Evolutionary conservation across 2,797 vertebrate species (phyloP).

Genomic region (Oreonectes daqikongensis): DNA sequence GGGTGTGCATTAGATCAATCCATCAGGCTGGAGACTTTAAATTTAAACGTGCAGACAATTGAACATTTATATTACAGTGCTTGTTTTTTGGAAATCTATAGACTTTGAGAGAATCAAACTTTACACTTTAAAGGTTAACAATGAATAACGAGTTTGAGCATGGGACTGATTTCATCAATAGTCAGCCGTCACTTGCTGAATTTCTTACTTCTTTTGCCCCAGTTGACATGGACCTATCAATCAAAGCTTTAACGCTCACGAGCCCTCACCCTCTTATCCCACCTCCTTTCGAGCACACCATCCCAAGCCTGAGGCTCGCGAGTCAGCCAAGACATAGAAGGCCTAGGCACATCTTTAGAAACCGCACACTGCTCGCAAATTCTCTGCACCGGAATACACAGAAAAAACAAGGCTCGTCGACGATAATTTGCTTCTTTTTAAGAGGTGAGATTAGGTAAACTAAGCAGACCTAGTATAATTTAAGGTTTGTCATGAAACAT

Average conservation of each 20-base stretch:
- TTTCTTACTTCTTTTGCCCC: constrained; percentile 96
- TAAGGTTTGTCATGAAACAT: not conserved
- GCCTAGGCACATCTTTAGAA: constrained; percentile 82
- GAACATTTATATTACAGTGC: no score
- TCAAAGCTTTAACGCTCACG: constrained; percentile 94
- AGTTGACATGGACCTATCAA: constrained; percentile 98
- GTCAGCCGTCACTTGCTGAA: constrained; percentile 96
- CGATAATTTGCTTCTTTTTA: constrained; percentile 71
- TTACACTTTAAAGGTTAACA: no score
- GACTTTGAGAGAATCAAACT: no score
- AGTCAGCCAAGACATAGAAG: constrained; percentile 87
- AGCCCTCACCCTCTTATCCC: constrained; percentile 88
- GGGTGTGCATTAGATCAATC: constrained; percentile 93
- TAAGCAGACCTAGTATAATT: not conserved
- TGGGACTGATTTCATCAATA: constrained; percentile 98
- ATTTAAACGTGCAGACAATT: no score
- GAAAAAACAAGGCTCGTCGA: constrained; percentile 72
- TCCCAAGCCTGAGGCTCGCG: constrained; percentile 87
- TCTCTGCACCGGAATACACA: constrained; percentile 83
- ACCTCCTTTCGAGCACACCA: constrained; percentile 93
- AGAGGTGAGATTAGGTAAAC: constrained; percentile 15
- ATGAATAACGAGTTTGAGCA: constrained; percentile 98
- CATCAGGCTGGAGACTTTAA: constrained; percentile 96
- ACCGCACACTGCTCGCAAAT: constrained; percentile 79
- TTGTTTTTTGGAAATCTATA: no score